Conservation (phyloP, 2,113 vertebrate species). For the Amia ocellicauda region DNA sequence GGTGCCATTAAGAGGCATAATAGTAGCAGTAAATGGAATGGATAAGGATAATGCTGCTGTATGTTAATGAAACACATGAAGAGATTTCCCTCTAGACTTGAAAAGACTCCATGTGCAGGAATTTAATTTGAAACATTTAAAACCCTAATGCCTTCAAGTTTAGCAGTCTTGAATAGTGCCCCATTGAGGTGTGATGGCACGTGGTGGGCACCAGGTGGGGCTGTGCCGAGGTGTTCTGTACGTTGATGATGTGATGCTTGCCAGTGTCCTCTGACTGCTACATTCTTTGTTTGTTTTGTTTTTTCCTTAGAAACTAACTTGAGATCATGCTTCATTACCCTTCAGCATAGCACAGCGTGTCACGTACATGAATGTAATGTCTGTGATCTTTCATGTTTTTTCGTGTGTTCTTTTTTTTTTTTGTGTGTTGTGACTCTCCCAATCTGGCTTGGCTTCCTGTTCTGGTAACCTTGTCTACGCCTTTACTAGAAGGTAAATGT, state of each 20-base stretch:
- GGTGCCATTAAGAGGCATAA: no score
- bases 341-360: constrained; percentile 15
- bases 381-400: constrained; percentile 53
- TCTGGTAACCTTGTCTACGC: constrained; percentile 48
- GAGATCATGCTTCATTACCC: constrained; percentile 7
- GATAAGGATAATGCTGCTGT: no score
- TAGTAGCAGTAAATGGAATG: no score
- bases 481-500: constrained; percentile 91
- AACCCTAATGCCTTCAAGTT: no score
- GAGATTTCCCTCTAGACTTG: no score
- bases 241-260: not conserved
- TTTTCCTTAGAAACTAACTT: not conserved
- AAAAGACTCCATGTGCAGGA: no score
- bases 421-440: no score
- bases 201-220: not conserved
- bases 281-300: no score
- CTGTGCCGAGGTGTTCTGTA: no score
- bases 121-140: no score
- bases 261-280: not conserved
- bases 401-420: constrained; percentile 27
- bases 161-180: no score
- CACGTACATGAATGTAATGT: constrained; percentile 32
- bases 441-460: constrained; percentile 60
- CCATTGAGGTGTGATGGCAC: not conserved
- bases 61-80: no score